Evolutionary conservation across 2,888 invertebrate species (phyloP).

Genomic region (Yponomeuta sedellus): DNA sequence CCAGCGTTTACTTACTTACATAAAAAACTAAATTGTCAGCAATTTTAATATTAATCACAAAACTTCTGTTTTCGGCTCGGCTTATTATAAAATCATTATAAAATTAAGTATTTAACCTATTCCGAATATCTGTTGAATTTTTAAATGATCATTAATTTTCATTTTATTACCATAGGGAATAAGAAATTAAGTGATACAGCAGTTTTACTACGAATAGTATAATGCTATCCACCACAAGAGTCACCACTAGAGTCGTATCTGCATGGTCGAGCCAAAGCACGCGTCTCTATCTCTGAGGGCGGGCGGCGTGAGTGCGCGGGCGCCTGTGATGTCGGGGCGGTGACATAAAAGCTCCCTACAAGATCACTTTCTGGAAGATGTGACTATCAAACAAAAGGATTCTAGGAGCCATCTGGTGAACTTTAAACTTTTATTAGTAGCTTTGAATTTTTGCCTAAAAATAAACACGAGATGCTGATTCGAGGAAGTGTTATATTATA

Average conservation of each 20-base stretch:
- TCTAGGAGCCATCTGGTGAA: background rate
- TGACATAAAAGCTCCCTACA: background rate
- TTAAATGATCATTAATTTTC: no score
- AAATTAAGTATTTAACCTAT: no score
- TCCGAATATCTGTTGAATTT: no score
- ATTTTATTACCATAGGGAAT: no score
- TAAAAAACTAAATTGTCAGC: no score
- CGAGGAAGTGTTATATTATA: background rate
- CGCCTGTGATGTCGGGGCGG: background rate
- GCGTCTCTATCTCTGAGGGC: conserved; percentile 21
- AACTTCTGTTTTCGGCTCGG: no score
- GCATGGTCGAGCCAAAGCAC: background rate
- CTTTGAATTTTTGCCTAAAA: background rate
- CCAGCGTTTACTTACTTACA: background rate
- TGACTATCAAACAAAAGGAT: background rate
- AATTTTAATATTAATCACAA: no score
- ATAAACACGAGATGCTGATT: background rate
- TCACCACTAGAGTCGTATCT: no score
- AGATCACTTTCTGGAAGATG: background rate
- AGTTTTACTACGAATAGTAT: no score
- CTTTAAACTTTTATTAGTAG: background rate
- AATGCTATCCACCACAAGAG: no score
- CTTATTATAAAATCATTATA: no score
- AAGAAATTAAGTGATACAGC: no score
- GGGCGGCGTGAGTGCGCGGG: background rate